Percentiles rank a stretch among this genome's conserved stretches.
Conservation (phyloP, 1,140 invertebrate genomes). For the Triops cancriformis region DNA sequence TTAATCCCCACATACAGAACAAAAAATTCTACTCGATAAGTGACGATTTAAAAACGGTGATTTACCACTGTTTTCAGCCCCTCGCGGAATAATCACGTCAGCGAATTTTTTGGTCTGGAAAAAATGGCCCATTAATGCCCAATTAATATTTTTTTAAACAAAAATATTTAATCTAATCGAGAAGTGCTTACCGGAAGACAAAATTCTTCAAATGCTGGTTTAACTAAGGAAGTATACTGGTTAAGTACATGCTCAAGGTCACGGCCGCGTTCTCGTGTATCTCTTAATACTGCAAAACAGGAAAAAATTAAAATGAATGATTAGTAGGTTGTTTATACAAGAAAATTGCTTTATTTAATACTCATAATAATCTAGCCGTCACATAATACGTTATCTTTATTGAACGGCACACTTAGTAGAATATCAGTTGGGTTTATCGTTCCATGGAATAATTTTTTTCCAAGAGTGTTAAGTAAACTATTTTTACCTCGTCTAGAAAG, state of each 20-base stretch:
- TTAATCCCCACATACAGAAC: not conserved
- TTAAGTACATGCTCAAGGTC: slow-evolving; percentile 89
- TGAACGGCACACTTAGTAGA: too few relatives aligned
- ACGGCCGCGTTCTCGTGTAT: slow-evolving; percentile 86
- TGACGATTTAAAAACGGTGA: not conserved
- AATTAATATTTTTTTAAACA: slow-evolving; percentile 15
- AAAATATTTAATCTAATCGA: not conserved
- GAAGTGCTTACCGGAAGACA: slow-evolving; percentile 77
- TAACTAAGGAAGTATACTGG: slow-evolving; percentile 95
- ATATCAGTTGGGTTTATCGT: too few relatives aligned
- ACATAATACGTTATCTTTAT: slow-evolving; percentile 20
- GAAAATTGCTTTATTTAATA: too few relatives aligned
- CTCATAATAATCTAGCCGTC: too few relatives aligned
- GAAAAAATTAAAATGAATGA: slow-evolving; percentile 22
- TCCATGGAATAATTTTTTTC: too few relatives aligned
- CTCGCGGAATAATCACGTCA: slow-evolving; percentile 96
- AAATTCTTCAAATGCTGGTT: slow-evolving; percentile 99
- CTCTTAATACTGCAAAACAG: slow-evolving; percentile 66
- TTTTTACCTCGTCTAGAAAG: slow-evolving; percentile 77
- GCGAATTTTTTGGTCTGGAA: slow-evolving; percentile 93
- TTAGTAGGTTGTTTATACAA: not conserved
- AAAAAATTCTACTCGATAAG: not conserved
- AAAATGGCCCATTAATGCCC: not conserved
- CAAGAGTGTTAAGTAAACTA: slow-evolving; percentile 17
- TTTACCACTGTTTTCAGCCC: slow-evolving; percentile 90